A percentile compares a stretch with the other conserved stretches of the same genome.
These are phyloP conservation scores for Lycodopsis pacificus DNA, from an alignment of 2,797 vertebrate species.

Conservation along the genomic window DNA sequence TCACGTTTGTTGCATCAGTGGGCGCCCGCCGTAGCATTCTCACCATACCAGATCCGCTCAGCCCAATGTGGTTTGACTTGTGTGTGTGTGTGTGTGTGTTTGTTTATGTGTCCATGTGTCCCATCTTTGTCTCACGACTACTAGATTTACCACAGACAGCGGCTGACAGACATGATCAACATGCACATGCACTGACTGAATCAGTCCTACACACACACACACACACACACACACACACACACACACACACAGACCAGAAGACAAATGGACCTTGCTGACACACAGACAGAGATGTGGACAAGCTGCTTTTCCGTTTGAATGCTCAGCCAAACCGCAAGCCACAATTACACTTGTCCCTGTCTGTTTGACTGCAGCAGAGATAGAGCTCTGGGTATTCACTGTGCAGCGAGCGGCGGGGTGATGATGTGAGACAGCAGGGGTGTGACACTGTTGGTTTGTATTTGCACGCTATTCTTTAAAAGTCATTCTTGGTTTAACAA, in stretches of 20 bases:
- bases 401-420: constrained; percentile 24
- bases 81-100: constrained; percentile 20
- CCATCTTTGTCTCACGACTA: constrained; percentile 66
- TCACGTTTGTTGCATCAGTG: constrained; percentile 65
- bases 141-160: constrained; percentile 56
- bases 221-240: constrained; percentile 23
- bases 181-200: constrained; percentile 18
- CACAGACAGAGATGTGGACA: constrained; percentile 76
- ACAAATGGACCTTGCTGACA: constrained; percentile 74
- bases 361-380: constrained; percentile 68
- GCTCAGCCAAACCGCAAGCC: constrained; percentile 78
- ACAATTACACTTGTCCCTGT: constrained; percentile 82
- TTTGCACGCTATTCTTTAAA: constrained; percentile 23
- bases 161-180: constrained; percentile 59
- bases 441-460: constrained; percentile 17
- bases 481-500: neutral
- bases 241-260: constrained; percentile 37
- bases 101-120: constrained; percentile 46
- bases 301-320: constrained; percentile 79
- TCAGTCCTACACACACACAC: constrained; percentile 7
- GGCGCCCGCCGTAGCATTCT: constrained; percentile 71
- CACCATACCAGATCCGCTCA: constrained; percentile 70
- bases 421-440: constrained; percentile 40
- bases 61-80: constrained; percentile 47
- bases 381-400: constrained; percentile 33